These are phyloP conservation scores for Rhodeus uyekii DNA, from an alignment of 2,797 vertebrate genomes.

Conservation along the genomic window DNA sequence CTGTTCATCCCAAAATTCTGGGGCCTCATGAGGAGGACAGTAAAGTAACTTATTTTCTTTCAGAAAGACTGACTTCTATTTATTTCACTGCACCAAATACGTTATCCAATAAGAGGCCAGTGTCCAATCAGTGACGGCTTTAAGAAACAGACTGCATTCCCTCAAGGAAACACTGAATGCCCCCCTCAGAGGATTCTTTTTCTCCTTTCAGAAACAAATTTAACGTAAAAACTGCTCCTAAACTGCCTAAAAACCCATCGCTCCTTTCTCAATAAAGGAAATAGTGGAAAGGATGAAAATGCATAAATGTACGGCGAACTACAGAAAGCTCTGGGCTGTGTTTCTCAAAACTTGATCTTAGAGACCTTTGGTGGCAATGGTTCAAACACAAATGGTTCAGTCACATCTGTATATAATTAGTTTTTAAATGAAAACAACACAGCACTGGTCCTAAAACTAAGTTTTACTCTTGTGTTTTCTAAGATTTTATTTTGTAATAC, in stretches of 20 bases:
- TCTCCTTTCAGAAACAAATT: slow-evolving; percentile 32
- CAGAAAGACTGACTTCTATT: slow-evolving; percentile 9
- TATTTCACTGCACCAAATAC: slow-evolving; percentile 11
- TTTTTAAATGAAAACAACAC: not conserved
- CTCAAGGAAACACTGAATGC: slow-evolving; percentile 35
- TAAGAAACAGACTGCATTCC: slow-evolving; percentile 13
- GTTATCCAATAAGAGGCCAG: slow-evolving; percentile 27
- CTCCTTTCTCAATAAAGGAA: not conserved
- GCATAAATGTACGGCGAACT: not conserved
- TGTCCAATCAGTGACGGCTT: slow-evolving; percentile 29
- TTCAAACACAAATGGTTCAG: no score
- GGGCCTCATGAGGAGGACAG: not conserved
- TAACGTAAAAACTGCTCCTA: slow-evolving; percentile 17
- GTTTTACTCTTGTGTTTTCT: not conserved
- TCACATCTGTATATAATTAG: slow-evolving; percentile 1
- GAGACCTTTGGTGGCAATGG: not conserved
- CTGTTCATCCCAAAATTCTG: not conserved
- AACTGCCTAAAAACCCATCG: slow-evolving; percentile 12
- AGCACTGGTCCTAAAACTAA: not conserved
- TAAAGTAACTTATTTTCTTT: slow-evolving; percentile 20
- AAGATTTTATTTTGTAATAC: not conserved
- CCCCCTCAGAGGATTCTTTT: slow-evolving; percentile 19
- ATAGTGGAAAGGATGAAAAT: not conserved
- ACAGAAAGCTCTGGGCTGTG: not conserved
- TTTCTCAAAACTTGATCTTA: not conserved